A percentile compares a stretch with the other conserved stretches of the same genome.
These are phyloP conservation scores for Augochlorella aurata DNA, from an alignment of 2,888 invertebrate species.

Conservation along the genomic window DNA sequence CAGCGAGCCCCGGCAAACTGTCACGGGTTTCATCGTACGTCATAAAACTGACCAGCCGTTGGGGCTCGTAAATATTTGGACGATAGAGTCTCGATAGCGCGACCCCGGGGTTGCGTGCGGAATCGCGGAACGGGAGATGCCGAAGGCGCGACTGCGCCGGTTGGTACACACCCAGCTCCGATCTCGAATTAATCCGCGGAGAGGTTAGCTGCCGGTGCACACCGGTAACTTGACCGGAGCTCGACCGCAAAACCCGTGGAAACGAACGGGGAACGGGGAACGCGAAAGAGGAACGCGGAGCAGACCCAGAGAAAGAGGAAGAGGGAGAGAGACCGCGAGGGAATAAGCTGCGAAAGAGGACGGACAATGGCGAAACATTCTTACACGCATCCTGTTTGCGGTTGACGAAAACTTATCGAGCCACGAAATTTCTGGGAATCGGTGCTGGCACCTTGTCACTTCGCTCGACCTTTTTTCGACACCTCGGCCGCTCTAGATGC, in stretches of 20 bases:
- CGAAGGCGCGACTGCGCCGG: conserved; percentile 33
- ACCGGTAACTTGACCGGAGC: conserved; percentile 77
- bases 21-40: conserved; percentile 61
- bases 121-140: conserved; percentile 36
- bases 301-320: background rate
- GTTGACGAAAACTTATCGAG: conserved; percentile 80
- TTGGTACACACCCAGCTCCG: conserved; percentile 53
- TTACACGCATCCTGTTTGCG: conserved; percentile 80
- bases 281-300: too few species aligned
- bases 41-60: conserved; percentile 64
- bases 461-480: conserved; percentile 24
- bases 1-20: conserved; percentile 37
- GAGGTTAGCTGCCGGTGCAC: conserved; percentile 73
- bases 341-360: conserved; percentile 39
- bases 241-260: conserved; percentile 64
- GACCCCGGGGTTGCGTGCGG: conserved; percentile 61
- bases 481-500: conserved; percentile 16
- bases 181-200: conserved; percentile 76
- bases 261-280: conserved; percentile 17
- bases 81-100: conserved; percentile 69
- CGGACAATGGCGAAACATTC: conserved; percentile 72
- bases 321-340: background rate
- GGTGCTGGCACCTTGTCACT: conserved; percentile 29
- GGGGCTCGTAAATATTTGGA: conserved; percentile 74
- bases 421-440: conserved; percentile 79